Percentiles rank a stretch among this genome's conserved stretches.
Evolutionary conservation across 2,888 invertebrate species (phyloP).

Genomic region (Fragum whitleyi): DNA sequence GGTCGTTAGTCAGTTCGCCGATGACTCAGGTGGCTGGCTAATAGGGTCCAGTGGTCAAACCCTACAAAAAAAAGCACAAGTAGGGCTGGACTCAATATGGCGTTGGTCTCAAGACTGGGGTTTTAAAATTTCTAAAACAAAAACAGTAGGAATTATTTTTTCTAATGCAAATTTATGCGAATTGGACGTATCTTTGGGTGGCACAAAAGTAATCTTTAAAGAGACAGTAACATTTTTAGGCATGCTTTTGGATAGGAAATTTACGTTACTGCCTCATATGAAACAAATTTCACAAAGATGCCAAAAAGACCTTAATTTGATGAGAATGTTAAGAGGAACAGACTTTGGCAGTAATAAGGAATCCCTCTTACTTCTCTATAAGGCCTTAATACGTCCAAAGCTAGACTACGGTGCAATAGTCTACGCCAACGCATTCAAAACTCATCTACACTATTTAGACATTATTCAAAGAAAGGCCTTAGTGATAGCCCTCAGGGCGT

Average conservation of each 20-base stretch:
- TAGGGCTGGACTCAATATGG: constrained; percentile 30
- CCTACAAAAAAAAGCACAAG: constrained; percentile 29
- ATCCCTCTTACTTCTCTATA: constrained; percentile 15
- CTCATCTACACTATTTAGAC: background rate
- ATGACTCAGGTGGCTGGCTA: constrained; percentile 43
- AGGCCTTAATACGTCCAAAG: constrained; percentile 25
- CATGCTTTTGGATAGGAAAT: constrained; percentile 9
- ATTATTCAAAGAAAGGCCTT: constrained; percentile 11
- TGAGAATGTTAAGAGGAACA: constrained; percentile 31
- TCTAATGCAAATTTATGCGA: background rate
- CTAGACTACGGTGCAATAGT: constrained; percentile 27
- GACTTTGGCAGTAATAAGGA: constrained; percentile 18
- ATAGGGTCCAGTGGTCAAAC: constrained; percentile 17
- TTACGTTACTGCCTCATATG: background rate
- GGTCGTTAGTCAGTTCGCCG: constrained; percentile 35
- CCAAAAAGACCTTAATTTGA: constrained; percentile 19
- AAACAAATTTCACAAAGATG: background rate
- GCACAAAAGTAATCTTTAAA: background rate
- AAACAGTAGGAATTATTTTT: constrained; percentile 31
- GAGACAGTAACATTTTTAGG: constrained; percentile 29
- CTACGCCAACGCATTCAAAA: background rate
- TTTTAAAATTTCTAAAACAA: constrained; percentile 34
- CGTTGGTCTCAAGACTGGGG: constrained; percentile 38
- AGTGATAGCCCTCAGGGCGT: constrained; percentile 18
- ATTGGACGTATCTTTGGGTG: constrained; percentile 22